Evolutionary conservation across 2,888 invertebrate species (phyloP).

Genomic region (Folsomia candida): DNA sequence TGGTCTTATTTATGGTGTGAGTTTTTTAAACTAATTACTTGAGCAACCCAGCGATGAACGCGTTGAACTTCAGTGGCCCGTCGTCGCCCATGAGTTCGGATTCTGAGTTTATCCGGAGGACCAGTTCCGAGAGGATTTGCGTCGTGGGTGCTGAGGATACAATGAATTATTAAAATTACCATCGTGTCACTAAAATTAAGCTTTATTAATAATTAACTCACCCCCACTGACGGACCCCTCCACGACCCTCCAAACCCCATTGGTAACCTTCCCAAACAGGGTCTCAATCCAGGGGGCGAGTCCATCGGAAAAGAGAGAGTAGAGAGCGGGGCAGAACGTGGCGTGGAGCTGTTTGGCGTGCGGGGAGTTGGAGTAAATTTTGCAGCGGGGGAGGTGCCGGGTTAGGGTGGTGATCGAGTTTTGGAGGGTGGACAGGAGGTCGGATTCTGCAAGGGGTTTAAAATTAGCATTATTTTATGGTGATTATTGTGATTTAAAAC

Average conservation of each 20-base stretch:
- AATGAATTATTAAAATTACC: slow-evolving; percentile 6
- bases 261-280: slow-evolving; percentile 79
- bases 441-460: too few species aligned
- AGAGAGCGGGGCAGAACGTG: slow-evolving; percentile 77
- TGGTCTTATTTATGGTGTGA: neutral
- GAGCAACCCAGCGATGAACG: slow-evolving; percentile 79
- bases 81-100: slow-evolving; percentile 75
- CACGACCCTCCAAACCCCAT: slow-evolving; percentile 86
- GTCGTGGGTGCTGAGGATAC: slow-evolving; percentile 67
- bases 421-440: neutral
- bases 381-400: slow-evolving; percentile 19
- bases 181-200: slow-evolving; percentile 16
- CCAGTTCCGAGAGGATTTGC: slow-evolving; percentile 77
- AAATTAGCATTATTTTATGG: neutral
- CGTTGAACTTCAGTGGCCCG: slow-evolving; percentile 82
- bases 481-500: neutral
- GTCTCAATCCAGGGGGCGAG: slow-evolving; percentile 76
- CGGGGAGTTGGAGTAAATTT: slow-evolving; percentile 58
- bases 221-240: slow-evolving; percentile 84
- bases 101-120: slow-evolving; percentile 77
- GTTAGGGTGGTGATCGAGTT: neutral
- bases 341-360: slow-evolving; percentile 72
- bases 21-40: slow-evolving; percentile 63
- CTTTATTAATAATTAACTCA: slow-evolving; percentile 49
- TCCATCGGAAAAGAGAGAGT: slow-evolving; percentile 79